A percentile compares a stretch with the other conserved stretches of the same genome.
phyloP scores from a whole-genome alignment of 2,888 invertebrate genomes.

The Gnatocerus cornutus region DNA sequence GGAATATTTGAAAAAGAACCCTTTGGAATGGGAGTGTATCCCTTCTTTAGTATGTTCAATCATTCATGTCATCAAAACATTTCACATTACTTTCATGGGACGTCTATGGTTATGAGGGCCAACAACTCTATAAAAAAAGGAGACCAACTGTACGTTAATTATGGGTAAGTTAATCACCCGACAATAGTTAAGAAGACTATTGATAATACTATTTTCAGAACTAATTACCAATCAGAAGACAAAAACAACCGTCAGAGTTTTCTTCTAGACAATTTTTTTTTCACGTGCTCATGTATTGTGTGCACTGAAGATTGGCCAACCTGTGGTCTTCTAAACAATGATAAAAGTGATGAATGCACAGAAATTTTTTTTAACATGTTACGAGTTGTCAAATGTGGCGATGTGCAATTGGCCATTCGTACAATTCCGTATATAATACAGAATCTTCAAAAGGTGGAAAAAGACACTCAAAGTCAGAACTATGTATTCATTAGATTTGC shows the following conservation, averaged over 20 bases:
- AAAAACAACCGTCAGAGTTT: conserved; percentile 76
- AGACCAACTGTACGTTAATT: conserved; percentile 50
- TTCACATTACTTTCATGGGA: conserved; percentile 42
- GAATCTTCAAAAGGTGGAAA: too few relatives aligned
- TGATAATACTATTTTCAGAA: too few relatives aligned
- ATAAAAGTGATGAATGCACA: too few relatives aligned
- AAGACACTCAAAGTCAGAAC: too few relatives aligned
- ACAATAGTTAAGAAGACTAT: too few relatives aligned
- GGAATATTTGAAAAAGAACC: background rate
- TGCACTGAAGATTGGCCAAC: conserved; percentile 79
- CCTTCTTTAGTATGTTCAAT: conserved; percentile 48
- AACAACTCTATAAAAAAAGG: conserved; percentile 48
- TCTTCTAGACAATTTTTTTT: conserved; percentile 84
- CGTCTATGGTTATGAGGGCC: conserved; percentile 47
- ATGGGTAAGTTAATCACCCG: conserved; percentile 46
- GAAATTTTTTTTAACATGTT: too few relatives aligned
- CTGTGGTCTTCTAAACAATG: too few relatives aligned
- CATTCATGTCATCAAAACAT: conserved; percentile 52
- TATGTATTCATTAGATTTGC: too few relatives aligned
- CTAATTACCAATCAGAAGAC: background rate
- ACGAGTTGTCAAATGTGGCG: too few relatives aligned
- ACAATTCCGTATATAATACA: too few relatives aligned
- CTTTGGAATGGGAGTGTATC: conserved; percentile 27
- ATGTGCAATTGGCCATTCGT: too few relatives aligned
- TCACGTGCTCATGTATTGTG: conserved; percentile 84